Base-by-base conservation (phyloP, 2,888 invertebrate species). In the Nebria brevicollis region DNA sequence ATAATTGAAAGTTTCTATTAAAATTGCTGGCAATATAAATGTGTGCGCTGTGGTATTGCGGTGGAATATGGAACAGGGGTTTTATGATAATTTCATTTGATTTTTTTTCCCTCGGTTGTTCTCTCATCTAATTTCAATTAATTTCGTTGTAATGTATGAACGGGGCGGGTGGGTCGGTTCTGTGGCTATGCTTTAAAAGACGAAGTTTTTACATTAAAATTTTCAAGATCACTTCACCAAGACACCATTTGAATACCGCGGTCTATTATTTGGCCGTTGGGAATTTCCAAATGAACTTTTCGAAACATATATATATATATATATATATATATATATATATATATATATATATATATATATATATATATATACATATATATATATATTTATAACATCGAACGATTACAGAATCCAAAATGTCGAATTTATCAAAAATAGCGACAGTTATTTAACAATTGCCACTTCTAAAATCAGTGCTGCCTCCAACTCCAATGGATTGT, bases 191-290 rank as follows among this genome's bases (percentile, higher is more conserved):
- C 54, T 54, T 54, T 54, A 54, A 54, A 54, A 54, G 54, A 54
- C 54, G 80, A 80, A 80, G 80, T 80, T 80, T 80, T 80, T 80
- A 80, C 80, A 80, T 80, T 80, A 80, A 80, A 75, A 80, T 80
- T 80, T 80, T 80, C 80, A 80, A 80, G 80, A 80, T 80, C 80
- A 80, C 68, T 80, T 80, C 80, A 70, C 80, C 68, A 64, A 68
- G 72, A 15, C 66, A 80, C 80, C 34, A 73, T 73, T 77, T 77
- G 70, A 72, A 78, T 66, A 70, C 75, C 74, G 75, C 80, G 75
- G 75, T 75, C 80, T 70, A 68, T 80, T 80, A 80, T 80, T 75
- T 68, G 80, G 80, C 80, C 75, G 75, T 68, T 75, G 80, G 80
- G 80, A 80, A 75, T 80, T 80, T 68, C 75, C 68, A 75, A 80